Evolutionary conservation across 2,888 invertebrate species (phyloP), one percentile per base, ranked within the genome.

Genomic region (Melinopterus prodromus): DNA sequence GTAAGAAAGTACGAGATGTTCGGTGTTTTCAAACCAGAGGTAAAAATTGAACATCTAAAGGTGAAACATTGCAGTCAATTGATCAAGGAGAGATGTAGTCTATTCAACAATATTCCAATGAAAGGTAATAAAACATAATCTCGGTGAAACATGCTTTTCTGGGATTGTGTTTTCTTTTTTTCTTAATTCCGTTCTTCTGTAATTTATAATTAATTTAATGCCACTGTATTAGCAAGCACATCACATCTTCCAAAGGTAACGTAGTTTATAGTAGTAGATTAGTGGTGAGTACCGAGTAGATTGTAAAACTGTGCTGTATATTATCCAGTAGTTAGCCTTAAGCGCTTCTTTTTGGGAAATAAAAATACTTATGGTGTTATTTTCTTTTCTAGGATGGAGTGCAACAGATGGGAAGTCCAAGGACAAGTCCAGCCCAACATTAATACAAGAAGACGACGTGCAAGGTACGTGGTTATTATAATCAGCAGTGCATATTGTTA

Each of bases 351-450:
- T 53, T 7, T 53, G 53, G 53, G 7, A 53, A 53, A 26, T 26
- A 26, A 7, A 71, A n/a, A 71, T 16, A 74, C 37, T 36, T 35
- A 74, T 36, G 16, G 74, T 6, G 74, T 53, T 53, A 7, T 35
- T 74, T 74, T 71, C 53, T 82, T 84, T 88, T 89, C 69, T 86
- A 89, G 89, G 88, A 85, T 89, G 89, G 89, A 88, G 87, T 84
- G 86, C 88, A 84, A 80, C 86, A 77, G 86, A 84, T 83, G 85
- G 86, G 85, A 82, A 85, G 84, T 80, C 84, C 80, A 84, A 84
- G 77, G 83, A 81, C 78, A 81, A 82, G 82, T 79, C 84, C 82
- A 81, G 84, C 81, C 77, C 82, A 82, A 79, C 82, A 82, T 75
- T 79, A 82, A 79, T 79, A 74, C 37, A 77, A 78, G 71, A 69